These are phyloP conservation scores for Zingel zingel DNA, from an alignment of 2,113 vertebrate genomes.

Conservation along the genomic window DNA sequence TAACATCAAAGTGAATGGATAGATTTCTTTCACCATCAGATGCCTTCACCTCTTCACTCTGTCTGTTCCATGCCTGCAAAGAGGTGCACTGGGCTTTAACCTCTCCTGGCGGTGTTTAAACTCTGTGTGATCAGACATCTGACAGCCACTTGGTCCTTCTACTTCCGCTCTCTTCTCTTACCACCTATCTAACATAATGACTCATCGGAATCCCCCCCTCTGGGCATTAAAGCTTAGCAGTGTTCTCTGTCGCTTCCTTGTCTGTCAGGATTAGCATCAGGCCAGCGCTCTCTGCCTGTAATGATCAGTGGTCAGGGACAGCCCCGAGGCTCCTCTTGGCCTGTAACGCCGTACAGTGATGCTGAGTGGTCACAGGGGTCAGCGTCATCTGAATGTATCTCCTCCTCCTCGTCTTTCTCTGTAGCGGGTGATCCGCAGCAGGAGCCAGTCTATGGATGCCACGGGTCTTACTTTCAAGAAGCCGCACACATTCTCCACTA, in stretches of 20 bases:
- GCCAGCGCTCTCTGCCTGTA: constrained; percentile 55
- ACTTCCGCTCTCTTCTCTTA: constrained; percentile 47
- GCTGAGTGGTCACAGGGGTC: constrained; percentile 54
- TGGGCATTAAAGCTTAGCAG: constrained; percentile 45
- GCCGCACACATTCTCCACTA: constrained; percentile 88
- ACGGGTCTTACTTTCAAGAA: constrained; percentile 90
- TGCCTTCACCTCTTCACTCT: constrained; percentile 29
- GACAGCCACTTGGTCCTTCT: constrained; percentile 56
- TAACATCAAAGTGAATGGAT: constrained; percentile 16
- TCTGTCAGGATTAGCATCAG: constrained; percentile 70
- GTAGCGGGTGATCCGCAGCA: constrained; percentile 93
- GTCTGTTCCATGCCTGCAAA: constrained; percentile 35
- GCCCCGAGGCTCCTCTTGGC: constrained; percentile 54
- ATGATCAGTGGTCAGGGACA: constrained; percentile 61
- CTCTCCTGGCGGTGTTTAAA: constrained; percentile 56
- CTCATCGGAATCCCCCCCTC: constrained; percentile 52
- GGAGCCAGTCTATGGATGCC: constrained; percentile 95
- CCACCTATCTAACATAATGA: constrained; percentile 60
- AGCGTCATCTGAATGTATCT: constrained; percentile 75
- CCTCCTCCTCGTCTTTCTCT: constrained; percentile 80
- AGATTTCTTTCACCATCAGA: constrained; percentile 36
- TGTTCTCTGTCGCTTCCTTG: constrained; percentile 66
- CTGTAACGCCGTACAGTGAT: constrained; percentile 11
- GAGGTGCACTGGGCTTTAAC: constrained; percentile 45
- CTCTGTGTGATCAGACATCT: constrained; percentile 49